Evolutionary conservation across 2,888 invertebrate genomes (phyloP), one percentile per base, ranked within the genome.

Genomic region (Eledona agricola): DNA sequence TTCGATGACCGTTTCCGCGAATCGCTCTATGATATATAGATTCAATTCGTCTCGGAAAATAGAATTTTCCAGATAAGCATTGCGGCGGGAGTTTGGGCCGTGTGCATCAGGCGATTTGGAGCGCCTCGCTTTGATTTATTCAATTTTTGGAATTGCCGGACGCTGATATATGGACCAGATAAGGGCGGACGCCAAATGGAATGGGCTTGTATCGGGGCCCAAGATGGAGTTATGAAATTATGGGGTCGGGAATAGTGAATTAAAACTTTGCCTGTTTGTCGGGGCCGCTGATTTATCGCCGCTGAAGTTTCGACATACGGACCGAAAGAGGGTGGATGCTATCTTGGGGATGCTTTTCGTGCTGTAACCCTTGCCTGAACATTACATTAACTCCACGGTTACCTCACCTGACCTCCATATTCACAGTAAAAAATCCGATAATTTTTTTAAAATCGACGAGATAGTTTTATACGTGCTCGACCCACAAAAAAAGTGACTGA

Each of bases 41-140:
- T 72, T 74, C 76, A 73, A 76, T 76, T 74, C 74, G 72, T 73
- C 67, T 65, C 67, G 67, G 70, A 68, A 73, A 73, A 75, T 75
- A 74, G 73, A 75, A 74, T 73, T 71, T 69, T 66, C 62, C 62
- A 65, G 73, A 72, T 72, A 72, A 72, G 68, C 66, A 56, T 34
- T 22, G 32, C 23, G 31, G 7, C 17, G 13, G 29, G 38, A 51
- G 15, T 32, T 49, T 53, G 26, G 16, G 6, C 34, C 34, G 17
- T 53, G 25, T 38, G 25, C 23, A 38, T 22, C 9, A 20, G 10
- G 17, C 25, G 26, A 34, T 45, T 37, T 34, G 17, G 7, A 12
- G 19, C 3, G n/a, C 26, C 15, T 17, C 19, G 22, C 34, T 69
- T 64, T 70, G 72, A 72, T 72, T 72, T 72, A 72, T 72, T 71